Percentiles rank a stretch among this genome's conserved stretches.
Conservation (phyloP, 2,888 invertebrate genomes). For the Liopterus haemorrhoidalis region DNA sequence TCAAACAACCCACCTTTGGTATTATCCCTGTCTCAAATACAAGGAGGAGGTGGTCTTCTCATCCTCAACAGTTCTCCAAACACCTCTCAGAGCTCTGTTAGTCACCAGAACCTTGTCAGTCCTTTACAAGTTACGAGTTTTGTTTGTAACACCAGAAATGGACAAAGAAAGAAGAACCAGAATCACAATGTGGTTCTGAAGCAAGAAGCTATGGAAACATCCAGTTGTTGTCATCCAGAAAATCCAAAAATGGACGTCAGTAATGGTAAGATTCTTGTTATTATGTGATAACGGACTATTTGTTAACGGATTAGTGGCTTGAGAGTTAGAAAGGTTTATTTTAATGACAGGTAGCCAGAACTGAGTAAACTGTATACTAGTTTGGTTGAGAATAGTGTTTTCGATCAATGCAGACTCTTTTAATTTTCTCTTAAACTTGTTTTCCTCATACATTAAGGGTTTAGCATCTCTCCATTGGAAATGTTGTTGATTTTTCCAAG, state of each 20-base stretch:
- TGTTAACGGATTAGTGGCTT: no score
- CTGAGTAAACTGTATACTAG: no score
- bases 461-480: no score
- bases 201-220: conserved; percentile 60
- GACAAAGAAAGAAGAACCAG: conserved; percentile 47
- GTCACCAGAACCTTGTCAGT: conserved; percentile 55
- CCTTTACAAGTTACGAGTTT: conserved; percentile 60
- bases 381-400: no score
- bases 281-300: conserved; percentile 20
- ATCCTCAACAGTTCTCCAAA: conserved; percentile 65
- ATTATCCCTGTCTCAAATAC: conserved; percentile 77
- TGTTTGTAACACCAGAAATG: conserved; percentile 51
- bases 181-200: conserved; percentile 53
- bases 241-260: conserved; percentile 43
- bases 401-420: no score
- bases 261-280: conserved; percentile 40
- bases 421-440: no score
- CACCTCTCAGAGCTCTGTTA: conserved; percentile 46
- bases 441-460: no score
- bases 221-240: conserved; percentile 29
- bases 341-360: no score
- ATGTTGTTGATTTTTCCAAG: no score
- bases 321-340: no score
- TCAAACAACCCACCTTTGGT: conserved; percentile 45
- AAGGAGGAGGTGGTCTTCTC: conserved; percentile 73